Percentiles rank a stretch among this genome's conserved stretches.
Evolutionary conservation across 2,888 invertebrate species (phyloP).

Genomic region (Spisula subtruncata): DNA sequence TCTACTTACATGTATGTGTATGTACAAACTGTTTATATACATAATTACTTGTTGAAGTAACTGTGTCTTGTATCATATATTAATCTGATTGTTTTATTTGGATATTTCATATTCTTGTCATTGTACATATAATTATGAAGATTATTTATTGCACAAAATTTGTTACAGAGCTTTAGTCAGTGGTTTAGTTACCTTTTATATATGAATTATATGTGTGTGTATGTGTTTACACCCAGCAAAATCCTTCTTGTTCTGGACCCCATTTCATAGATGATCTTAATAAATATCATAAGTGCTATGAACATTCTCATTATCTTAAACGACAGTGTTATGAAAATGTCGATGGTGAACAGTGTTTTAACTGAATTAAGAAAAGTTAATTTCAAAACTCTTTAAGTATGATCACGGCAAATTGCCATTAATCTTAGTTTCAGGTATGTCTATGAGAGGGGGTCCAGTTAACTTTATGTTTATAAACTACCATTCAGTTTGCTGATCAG

Average conservation of each 20-base stretch:
- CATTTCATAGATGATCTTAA: background rate
- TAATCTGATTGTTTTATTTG: constrained; percentile 21
- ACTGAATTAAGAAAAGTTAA: background rate
- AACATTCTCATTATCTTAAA: background rate
- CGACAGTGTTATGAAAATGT: background rate
- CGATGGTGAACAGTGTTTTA: background rate
- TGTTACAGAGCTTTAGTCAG: constrained; percentile 10
- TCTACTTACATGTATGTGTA: too few relatives aligned
- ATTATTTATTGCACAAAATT: constrained; percentile 15
- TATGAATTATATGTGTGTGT: background rate
- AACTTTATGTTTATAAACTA: too few relatives aligned
- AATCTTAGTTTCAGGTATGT: too few relatives aligned
- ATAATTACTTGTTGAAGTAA: background rate
- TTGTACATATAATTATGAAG: constrained; percentile 3
- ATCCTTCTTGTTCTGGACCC: background rate
- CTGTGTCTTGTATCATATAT: background rate
- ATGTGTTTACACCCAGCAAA: background rate
- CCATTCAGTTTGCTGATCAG: too few relatives aligned
- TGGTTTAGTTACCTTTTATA: background rate
- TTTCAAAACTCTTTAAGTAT: background rate
- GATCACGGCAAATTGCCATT: too few relatives aligned
- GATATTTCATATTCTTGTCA: constrained; percentile 9
- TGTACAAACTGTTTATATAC: background rate
- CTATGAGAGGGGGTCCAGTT: too few relatives aligned
- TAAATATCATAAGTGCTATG: background rate